Evolutionary conservation across 2,113 vertebrate species (phyloP), one percentile per base, ranked within the genome.

Genomic region (Bufo bufo): DNA sequence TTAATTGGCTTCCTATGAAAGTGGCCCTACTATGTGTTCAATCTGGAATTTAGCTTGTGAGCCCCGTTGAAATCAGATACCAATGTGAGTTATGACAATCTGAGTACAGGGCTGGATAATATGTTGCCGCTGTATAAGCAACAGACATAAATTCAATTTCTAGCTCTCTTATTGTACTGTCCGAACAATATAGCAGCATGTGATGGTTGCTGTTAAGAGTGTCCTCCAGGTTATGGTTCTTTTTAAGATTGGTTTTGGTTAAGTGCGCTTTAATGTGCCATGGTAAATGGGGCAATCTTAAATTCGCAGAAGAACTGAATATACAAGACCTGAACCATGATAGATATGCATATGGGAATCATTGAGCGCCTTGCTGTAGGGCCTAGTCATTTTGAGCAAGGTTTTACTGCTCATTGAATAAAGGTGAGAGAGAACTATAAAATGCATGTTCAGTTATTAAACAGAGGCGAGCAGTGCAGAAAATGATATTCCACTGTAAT

Each of bases 401-500:
- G 33, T 84, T 84, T 69, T 84, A 71, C 63, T 84, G 20, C 61
- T 71, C 82, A 84, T 52, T 71, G 82, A 84, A 66, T 66, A 66
- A 83, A 71, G 82, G 20, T 69, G 82, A 66, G 45, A 65, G 61
- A 83, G 20, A n/a, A 58, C 49, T 54, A 84, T 74, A 85, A 85
- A 85, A 74, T 59, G 49, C 20, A 75, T 56, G 52, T 85, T 74
- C 69, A 85, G 54, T 85, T 85, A 72, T 85, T 72, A 85, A 74
- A 59, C 69, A 85, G 50, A 85, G 23, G 23, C 7, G 23, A 74
- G 54, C 16, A 85, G 69, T 75, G 54, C 23, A 43, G 54, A 85
- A 85, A 75, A 85, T 74, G 52, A 85, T 85, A 85, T 85, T 75
- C 23, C 69, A 47, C 23, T 54, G 9, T 54, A 54, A 71, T 52